Evolutionary conservation across 2,113 vertebrate species (phyloP).

Genomic region (Tauraco erythrolophus): DNA sequence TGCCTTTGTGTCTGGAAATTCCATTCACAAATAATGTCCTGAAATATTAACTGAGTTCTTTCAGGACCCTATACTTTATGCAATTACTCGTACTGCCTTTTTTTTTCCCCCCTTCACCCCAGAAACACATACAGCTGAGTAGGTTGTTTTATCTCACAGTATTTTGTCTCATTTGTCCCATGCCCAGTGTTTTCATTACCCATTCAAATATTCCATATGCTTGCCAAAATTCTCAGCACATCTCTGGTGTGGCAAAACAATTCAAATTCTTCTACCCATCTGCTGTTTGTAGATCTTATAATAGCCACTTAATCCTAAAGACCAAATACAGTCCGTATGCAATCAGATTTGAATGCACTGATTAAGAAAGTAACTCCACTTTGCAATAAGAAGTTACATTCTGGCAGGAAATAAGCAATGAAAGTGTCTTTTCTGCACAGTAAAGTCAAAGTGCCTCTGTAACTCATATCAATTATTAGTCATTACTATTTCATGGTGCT

Average conservation of each 20-base stretch:
- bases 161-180: background rate
- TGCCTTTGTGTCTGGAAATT: background rate
- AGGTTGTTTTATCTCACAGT: background rate
- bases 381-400: background rate
- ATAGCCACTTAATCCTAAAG: constrained; percentile 32
- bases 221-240: constrained; percentile 27
- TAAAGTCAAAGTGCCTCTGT: background rate
- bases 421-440: background rate
- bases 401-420: background rate
- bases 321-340: background rate
- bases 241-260: background rate
- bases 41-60: background rate
- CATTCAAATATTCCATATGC: background rate
- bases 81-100: background rate
- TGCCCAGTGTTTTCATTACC: background rate
- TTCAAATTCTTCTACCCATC: constrained; percentile 2
- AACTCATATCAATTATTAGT: background rate
- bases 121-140: background rate
- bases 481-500: background rate
- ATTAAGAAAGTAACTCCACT: background rate
- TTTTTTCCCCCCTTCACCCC: background rate
- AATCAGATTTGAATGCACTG: constrained; percentile 8
- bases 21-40: background rate
- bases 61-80: background rate
- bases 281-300: constrained; percentile 23